A percentile compares a stretch with the other conserved stretches of the same genome.
Conservation (phyloP, 1,140 invertebrate species). For the Bombyx mori region ASM3026992v2 NC_085119.1:14281001-14281500, state of each 20-base stretch:
- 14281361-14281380: background rate
- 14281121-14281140: too few species aligned
- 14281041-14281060: too few species aligned
- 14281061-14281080: too few species aligned
- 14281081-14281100: too few species aligned
- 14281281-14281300: constrained; percentile 8
- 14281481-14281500: too few species aligned
- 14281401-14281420: background rate
- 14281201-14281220: background rate
- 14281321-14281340: background rate
- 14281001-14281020: too few species aligned
- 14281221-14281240: background rate
- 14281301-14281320: background rate
- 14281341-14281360: constrained; percentile 6
- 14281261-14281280: background rate
- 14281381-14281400: constrained; percentile 1
- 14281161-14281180: too few species aligned
- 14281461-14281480: background rate
- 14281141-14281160: too few species aligned
- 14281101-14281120: too few species aligned
- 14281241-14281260: background rate
- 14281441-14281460: constrained; percentile 1
- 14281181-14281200: background rate
- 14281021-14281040: too few species aligned
- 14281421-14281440: constrained; percentile 1